Evolutionary conservation across 1,140 invertebrate species (phyloP).

Genomic region (Camponotus floridanus): DNA sequence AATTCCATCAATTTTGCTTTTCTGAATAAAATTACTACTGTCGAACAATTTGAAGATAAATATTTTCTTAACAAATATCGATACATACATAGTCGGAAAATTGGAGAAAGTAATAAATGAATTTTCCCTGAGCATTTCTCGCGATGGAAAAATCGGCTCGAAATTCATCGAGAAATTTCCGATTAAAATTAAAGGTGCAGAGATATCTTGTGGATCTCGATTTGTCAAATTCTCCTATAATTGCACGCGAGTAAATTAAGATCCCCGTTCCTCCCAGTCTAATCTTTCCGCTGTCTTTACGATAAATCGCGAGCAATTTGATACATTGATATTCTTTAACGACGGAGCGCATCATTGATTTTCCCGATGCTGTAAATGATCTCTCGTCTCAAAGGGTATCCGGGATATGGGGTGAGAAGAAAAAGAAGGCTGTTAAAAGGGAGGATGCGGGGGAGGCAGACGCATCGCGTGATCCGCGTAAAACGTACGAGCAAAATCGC

Average conservation of each 20-base stretch:
- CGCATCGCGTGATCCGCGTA: slow-evolving; percentile 65
- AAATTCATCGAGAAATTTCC: background rate
- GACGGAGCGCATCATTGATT: slow-evolving; percentile 60
- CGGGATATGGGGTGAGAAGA: background rate
- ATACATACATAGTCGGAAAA: background rate
- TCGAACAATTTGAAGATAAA: background rate
- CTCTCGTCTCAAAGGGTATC: slow-evolving; percentile 23
- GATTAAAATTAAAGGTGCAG: background rate
- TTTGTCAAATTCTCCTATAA: background rate
- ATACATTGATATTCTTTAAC: slow-evolving; percentile 38
- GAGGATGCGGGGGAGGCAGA: background rate
- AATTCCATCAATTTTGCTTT: background rate
- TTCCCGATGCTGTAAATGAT: slow-evolving; percentile 58
- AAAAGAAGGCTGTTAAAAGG: background rate
- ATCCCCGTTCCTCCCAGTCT: background rate
- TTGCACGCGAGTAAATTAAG: slow-evolving; percentile 19
- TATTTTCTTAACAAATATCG: background rate
- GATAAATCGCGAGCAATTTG: slow-evolving; percentile 44
- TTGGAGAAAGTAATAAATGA: background rate
- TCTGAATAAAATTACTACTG: background rate
- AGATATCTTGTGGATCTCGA: background rate
- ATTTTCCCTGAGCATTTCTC: background rate
- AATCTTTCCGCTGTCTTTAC: background rate
- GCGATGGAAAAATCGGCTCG: background rate
- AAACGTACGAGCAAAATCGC: slow-evolving; percentile 58